These are phyloP conservation scores for Melanotaenia trifasciata DNA, from an alignment of 2,797 vertebrate genomes.

Conservation along the genomic window DNA sequence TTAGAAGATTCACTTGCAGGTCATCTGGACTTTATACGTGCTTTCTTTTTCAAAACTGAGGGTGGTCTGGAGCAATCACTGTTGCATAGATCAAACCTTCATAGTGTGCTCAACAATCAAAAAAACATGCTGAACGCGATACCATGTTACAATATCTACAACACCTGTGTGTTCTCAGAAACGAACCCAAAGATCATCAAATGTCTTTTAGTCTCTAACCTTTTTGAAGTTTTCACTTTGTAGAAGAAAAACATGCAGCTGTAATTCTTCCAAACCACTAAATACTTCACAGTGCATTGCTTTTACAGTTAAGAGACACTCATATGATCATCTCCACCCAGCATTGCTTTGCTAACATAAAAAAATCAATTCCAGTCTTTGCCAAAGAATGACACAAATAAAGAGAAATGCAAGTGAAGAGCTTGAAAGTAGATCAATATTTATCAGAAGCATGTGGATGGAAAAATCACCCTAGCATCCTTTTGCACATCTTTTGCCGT, in stretches of 20 bases:
- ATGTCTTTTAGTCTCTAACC: conserved; percentile 16
- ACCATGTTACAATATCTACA: conserved; percentile 19
- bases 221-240: conserved; percentile 34
- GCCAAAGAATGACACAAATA: conserved; percentile 69
- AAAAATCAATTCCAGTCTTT: conserved; percentile 32
- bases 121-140: conserved; percentile 47
- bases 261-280: conserved; percentile 25
- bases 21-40: conserved; percentile 76
- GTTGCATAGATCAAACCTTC: conserved; percentile 71
- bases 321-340: conserved; percentile 17
- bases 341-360: conserved; percentile 31
- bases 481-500: conserved; percentile 44
- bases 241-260: conserved; percentile 3
- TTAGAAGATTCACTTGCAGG: conserved; percentile 78
- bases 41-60: conserved; percentile 48
- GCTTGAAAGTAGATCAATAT: conserved; percentile 53
- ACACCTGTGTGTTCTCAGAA: conserved; percentile 31
- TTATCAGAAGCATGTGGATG: conserved; percentile 72
- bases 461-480: conserved; percentile 42
- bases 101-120: conserved; percentile 45
- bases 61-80: conserved; percentile 73
- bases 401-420: conserved; percentile 46
- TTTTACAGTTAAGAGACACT: conserved; percentile 39
- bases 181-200: conserved; percentile 26
- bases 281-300: conserved; percentile 22